Evolutionary conservation across 2,113 vertebrate species (phyloP), one percentile per base, ranked within the genome.

Genomic region (Etia nguti): DNA sequence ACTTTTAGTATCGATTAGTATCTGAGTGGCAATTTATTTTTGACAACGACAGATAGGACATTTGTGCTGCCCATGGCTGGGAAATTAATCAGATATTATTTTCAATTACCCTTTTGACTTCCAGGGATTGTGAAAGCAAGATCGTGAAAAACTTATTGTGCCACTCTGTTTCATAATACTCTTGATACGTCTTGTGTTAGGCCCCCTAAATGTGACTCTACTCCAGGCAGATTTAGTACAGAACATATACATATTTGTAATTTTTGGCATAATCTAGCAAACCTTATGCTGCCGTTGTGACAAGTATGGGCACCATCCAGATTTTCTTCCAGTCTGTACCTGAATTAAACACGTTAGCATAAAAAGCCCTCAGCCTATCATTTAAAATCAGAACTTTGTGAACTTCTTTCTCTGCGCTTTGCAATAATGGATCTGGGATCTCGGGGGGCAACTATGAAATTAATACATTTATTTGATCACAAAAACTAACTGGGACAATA

Each of bases 301-400:
- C 60, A 65, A 65, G 16, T 70, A 70, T 48, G 38, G 15, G 15
- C 41, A 46, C 38, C 13, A 46, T 26, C 52, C 79, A 93, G 82
- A 90, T 93, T 92, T 79, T 48, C 62, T 84, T 89, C 20, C n/a
- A 41, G 59, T 26, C 84, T 60, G 60, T 90, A 91, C 87, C 86
- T 81, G 80, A 88, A 91, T 89, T 83, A 93, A 79, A 89, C 85
- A 88, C 55, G 62, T 85, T 60, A 88, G 75, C 65, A 41, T 24
- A 83, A 81, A 86, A 91, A 88, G 56, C 81, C 46, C 59, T 38
- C 80, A 77, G 70, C 81, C 79, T 81, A 22, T 83, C 20, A 80
- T 73, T 46, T 79, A 43, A 68, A 31, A 50, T 62, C 62, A 73
- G 5, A 34, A 84, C 50, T 18, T 36, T 73, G 56, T 84, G 55